phyloP scores from a whole-genome alignment of 2,888 invertebrate species.

The Microplitis deprimator region DNA sequence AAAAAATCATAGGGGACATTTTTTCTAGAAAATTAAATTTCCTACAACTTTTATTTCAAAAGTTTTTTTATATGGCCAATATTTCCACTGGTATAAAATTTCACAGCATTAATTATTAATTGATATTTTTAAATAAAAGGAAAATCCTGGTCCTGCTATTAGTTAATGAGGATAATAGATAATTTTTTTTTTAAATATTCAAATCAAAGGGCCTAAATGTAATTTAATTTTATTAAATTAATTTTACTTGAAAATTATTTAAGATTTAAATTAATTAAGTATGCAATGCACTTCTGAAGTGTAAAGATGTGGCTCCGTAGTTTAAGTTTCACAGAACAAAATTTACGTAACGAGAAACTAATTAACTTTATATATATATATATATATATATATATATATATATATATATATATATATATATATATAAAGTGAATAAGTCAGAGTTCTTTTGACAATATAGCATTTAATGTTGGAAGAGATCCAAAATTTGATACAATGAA shows the following conservation, averaged over 20 bases:
- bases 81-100: too few species aligned
- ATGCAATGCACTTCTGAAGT: not conserved
- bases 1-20: too few species aligned
- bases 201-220: too few species aligned
- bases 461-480: not conserved
- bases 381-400: not conserved
- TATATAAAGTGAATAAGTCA: not conserved
- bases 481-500: not conserved
- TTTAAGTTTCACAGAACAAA: not conserved
- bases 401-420: not conserved
- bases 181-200: too few species aligned
- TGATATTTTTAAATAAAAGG: too few species aligned
- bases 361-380: not conserved
- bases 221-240: not conserved
- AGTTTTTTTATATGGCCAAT: too few species aligned
- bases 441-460: not conserved
- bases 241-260: not conserved
- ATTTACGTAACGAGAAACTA: conserved; percentile 1
- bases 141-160: too few species aligned
- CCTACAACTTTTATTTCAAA: too few species aligned
- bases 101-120: too few species aligned
- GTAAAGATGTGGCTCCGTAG: not conserved
- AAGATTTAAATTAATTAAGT: not conserved
- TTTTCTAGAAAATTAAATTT: too few species aligned
- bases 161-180: too few species aligned